Evolutionary conservation across 2,113 vertebrate genomes (phyloP).

Genomic region (Tychaedon coryphoeus): DNA sequence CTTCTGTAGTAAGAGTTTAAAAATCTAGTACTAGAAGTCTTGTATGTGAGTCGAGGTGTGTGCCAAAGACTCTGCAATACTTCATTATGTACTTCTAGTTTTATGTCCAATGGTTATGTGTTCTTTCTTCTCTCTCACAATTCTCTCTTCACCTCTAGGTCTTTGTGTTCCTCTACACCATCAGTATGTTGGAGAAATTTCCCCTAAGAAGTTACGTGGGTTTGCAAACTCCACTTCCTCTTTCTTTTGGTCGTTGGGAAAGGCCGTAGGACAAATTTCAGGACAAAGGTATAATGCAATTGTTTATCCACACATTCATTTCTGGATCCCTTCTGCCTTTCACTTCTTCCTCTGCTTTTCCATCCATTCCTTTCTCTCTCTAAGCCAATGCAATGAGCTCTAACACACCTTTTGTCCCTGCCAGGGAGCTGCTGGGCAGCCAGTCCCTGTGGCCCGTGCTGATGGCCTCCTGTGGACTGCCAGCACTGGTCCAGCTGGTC

Average conservation of each 20-base stretch:
- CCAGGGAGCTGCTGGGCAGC: conserved; percentile 83
- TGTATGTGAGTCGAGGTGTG: accelerated
- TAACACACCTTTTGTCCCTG: background rate
- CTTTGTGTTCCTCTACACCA: conserved; percentile 62
- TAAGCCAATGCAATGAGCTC: background rate
- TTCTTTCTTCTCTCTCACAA: background rate
- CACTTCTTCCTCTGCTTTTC: background rate
- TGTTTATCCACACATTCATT: background rate
- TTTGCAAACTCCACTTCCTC: conserved; percentile 73
- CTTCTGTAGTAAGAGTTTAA: background rate
- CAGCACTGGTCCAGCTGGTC: conserved; percentile 76
- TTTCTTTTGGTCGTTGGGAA: conserved; percentile 76
- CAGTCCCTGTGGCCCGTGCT: conserved; percentile 81
- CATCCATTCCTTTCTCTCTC: background rate
- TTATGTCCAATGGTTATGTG: background rate
- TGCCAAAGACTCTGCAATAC: background rate
- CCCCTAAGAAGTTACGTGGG: conserved; percentile 77
- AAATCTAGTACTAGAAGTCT: background rate
- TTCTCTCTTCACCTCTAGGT: conserved; percentile 12
- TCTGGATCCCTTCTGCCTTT: background rate
- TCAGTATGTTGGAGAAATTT: conserved; percentile 78
- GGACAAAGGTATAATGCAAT: conserved; percentile 78
- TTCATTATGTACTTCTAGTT: background rate
- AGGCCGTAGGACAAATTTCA: conserved; percentile 81
- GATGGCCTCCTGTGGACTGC: conserved; percentile 66